phyloP scores from a whole-genome alignment of 2,797 vertebrate species.

The Danionella dracula region DNA sequence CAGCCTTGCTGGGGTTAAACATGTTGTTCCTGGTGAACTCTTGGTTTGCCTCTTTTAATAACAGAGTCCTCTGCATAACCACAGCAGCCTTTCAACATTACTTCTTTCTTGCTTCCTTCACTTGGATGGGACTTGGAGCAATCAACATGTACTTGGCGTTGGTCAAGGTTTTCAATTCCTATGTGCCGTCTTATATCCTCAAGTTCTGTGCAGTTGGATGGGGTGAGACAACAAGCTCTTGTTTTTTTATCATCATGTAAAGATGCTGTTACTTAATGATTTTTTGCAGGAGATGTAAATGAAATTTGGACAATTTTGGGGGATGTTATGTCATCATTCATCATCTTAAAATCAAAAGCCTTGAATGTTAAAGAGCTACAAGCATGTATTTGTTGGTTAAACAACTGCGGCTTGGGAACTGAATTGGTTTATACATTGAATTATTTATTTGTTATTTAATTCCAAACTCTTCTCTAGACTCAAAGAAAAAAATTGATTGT shows the following conservation, averaged over 20 bases:
- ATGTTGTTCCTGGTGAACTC: conserved; percentile 76
- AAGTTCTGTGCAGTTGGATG: conserved; percentile 82
- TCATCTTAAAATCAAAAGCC: no score
- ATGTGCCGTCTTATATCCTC: conserved; percentile 78
- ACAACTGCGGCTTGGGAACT: no score
- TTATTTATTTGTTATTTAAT: no score
- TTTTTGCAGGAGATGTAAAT: no score
- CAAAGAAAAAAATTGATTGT: no score
- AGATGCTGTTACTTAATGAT: no score
- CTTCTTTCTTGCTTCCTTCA: conserved; percentile 83
- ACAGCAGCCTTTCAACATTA: conserved; percentile 75
- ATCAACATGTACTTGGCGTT: conserved; percentile 85
- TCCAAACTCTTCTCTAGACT: no score
- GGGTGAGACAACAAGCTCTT: conserved; percentile 76
- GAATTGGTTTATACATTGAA: no score
- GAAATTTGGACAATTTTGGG: no score
- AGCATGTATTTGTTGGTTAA: no score
- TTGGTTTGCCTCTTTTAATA: conserved; percentile 76
- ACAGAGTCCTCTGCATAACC: conserved; percentile 67
- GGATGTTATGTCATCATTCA: no score
- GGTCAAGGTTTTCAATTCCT: conserved; percentile 87
- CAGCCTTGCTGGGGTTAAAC: conserved; percentile 76
- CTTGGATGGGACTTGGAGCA: conserved; percentile 87
- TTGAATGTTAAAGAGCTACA: no score
- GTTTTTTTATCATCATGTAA: background rate